phyloP scores from a whole-genome alignment of 2,797 vertebrate genomes.

The Sandelia bainsii region DNA sequence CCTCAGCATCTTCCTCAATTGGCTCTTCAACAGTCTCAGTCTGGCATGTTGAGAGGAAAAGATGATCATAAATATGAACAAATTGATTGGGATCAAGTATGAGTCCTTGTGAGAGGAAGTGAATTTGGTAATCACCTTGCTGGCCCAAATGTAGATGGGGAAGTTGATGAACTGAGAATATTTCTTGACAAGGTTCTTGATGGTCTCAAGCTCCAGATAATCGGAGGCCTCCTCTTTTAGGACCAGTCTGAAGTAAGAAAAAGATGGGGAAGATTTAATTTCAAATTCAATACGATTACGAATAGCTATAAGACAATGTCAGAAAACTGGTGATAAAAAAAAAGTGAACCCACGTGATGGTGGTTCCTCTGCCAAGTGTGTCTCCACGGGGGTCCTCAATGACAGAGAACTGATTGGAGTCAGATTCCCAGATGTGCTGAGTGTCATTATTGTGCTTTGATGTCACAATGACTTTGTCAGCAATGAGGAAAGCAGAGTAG shows the following conservation, averaged over 20 bases:
- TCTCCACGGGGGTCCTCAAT: conserved; percentile 94
- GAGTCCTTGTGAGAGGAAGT: not conserved
- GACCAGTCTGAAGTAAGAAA: conserved; percentile 85
- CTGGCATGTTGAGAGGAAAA: conserved; percentile 70
- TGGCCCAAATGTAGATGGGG: conserved; percentile 98
- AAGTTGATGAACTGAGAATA: conserved; percentile 99
- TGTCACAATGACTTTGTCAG: conserved; percentile 96
- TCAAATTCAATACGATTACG: too few relatives aligned
- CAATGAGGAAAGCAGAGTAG: conserved; percentile 98
- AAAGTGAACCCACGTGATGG: conserved; percentile 90
- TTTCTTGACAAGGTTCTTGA: conserved; percentile 97
- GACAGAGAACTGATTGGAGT: conserved; percentile 96
- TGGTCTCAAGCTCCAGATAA: conserved; percentile 96
- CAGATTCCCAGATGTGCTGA: conserved; percentile 98
- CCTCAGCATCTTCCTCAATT: conserved; percentile 91
- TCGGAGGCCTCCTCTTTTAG: conserved; percentile 98
- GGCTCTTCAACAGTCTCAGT: conserved; percentile 98
- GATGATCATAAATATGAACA: not conserved
- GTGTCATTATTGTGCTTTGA: conserved; percentile 98
- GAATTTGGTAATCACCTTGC: conserved; percentile 88
- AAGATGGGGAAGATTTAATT: not conserved
- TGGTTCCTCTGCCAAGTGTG: conserved; percentile 95
- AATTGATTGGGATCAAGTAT: not conserved
- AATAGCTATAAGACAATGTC: too few relatives aligned
- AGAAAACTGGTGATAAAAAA: not conserved